Evolutionary conservation across 1,140 invertebrate species (phyloP).

Genomic region (Hypothenemus hampei): DNA sequence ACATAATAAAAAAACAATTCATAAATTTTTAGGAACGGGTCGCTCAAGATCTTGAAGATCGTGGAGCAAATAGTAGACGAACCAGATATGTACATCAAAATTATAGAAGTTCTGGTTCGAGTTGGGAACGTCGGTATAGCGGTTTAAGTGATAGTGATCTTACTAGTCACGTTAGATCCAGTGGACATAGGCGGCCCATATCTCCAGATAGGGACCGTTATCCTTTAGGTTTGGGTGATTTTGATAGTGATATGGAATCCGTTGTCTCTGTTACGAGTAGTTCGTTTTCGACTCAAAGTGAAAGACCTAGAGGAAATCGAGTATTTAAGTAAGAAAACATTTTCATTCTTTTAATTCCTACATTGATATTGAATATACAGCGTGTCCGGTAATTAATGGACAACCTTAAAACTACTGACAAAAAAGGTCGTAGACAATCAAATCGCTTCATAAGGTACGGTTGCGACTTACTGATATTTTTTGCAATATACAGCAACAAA

Average conservation of each 20-base stretch:
- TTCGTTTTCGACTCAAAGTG: constrained; percentile 88
- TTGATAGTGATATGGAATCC: constrained; percentile 86
- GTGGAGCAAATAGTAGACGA: constrained; percentile 43
- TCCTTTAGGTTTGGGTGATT: constrained; percentile 63
- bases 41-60: constrained; percentile 70
- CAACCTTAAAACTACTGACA: too few relatives aligned
- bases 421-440: too few relatives aligned
- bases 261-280: constrained; percentile 81
- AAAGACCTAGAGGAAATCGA: constrained; percentile 71
- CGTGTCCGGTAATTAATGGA: too few relatives aligned
- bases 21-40: constrained; percentile 51
- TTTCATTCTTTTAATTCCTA: too few relatives aligned
- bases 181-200: constrained; percentile 47
- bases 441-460: too few relatives aligned
- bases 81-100: constrained; percentile 49
- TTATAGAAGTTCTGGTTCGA: constrained; percentile 63
- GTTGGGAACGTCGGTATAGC: constrained; percentile 73
- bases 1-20: neutral
- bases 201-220: constrained; percentile 51
- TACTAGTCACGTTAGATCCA: constrained; percentile 51
- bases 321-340: constrained; percentile 31
- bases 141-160: constrained; percentile 79
- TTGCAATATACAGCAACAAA: too few relatives aligned
- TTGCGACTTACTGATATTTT: too few relatives aligned
- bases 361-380: too few relatives aligned